Evolutionary conservation across 2,888 invertebrate genomes (phyloP).

Genomic region (Agriopis leucophaearia): DNA sequence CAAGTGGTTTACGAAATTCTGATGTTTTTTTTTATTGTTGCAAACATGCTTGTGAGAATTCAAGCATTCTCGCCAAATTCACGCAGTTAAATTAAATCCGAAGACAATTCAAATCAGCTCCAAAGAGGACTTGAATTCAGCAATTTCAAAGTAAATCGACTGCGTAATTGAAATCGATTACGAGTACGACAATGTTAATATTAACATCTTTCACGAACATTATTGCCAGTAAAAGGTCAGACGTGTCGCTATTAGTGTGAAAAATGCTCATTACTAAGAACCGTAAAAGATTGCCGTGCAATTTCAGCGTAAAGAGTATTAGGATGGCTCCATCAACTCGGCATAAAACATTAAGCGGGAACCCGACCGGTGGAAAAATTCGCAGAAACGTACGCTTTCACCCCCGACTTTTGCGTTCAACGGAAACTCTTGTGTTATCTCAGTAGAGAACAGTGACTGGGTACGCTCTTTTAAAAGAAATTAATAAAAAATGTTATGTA

Average conservation of each 20-base stretch:
- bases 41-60: background rate
- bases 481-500: background rate
- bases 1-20: background rate
- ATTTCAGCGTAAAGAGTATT: constrained; percentile 35
- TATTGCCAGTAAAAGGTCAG: constrained; percentile 21
- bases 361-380: constrained; percentile 49
- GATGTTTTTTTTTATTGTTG: background rate
- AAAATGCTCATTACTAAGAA: constrained; percentile 31
- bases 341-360: constrained; percentile 45
- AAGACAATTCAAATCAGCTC: background rate
- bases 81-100: constrained; percentile 2
- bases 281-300: constrained; percentile 37
- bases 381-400: constrained; percentile 42
- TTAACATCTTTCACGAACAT: constrained; percentile 24
- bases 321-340: constrained; percentile 44
- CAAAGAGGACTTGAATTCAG: constrained; percentile 42
- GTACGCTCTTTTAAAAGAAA: background rate
- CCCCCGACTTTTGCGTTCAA: constrained; percentile 41
- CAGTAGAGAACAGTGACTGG: background rate
- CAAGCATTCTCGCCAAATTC: background rate
- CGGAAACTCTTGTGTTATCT: constrained; percentile 43
- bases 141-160: constrained; percentile 33
- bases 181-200: constrained; percentile 28
- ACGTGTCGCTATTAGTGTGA: constrained; percentile 35
- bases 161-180: constrained; percentile 30